A percentile compares a stretch with the other conserved stretches of the same genome.
These are phyloP conservation scores for Nibea coibor DNA, from an alignment of 2,113 vertebrate species.

Conservation along the genomic window DNA sequence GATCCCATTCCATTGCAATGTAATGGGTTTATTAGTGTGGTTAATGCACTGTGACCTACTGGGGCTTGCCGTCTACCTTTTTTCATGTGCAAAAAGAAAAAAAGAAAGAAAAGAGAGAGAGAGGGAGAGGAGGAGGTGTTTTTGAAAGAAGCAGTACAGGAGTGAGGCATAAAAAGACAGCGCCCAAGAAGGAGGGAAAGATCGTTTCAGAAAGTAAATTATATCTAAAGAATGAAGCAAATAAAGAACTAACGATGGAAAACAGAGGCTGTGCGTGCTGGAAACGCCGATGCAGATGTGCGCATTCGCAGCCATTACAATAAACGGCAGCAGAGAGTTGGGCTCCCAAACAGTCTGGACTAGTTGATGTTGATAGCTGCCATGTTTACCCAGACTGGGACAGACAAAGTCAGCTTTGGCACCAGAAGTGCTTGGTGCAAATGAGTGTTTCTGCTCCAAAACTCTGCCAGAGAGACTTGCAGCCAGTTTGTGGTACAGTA, in stretches of 20 bases:
- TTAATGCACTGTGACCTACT: slow-evolving; percentile 78
- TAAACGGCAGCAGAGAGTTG: slow-evolving; percentile 7
- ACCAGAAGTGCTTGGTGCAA: slow-evolving; percentile 30
- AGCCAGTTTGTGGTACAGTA: slow-evolving; percentile 27
- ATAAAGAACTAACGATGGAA: background rate
- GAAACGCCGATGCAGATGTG: background rate
- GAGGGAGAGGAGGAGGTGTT: slow-evolving; percentile 29
- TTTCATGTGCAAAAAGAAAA: slow-evolving; percentile 21
- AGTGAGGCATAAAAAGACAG: slow-evolving; percentile 19
- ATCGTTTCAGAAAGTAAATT: background rate
- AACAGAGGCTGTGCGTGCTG: background rate
- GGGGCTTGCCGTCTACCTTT: slow-evolving; percentile 65
- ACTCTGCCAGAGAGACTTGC: slow-evolving; percentile 35
- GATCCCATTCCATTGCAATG: slow-evolving; percentile 64
- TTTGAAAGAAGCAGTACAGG: slow-evolving; percentile 42
- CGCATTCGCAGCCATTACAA: background rate
- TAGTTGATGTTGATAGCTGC: slow-evolving; percentile 32
- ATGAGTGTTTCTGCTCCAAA: slow-evolving; percentile 45
- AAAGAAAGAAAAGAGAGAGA: background rate
- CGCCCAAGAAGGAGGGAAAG: background rate
- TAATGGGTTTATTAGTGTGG: slow-evolving; percentile 80
- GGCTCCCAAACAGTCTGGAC: slow-evolving; percentile 30
- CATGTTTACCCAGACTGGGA: slow-evolving; percentile 57
- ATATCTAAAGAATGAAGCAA: background rate
- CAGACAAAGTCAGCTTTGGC: slow-evolving; percentile 58